A percentile compares a stretch with the other conserved stretches of the same genome.
Conservation (phyloP, 2,888 invertebrate genomes). For the Drosophila ezoana region DNA sequence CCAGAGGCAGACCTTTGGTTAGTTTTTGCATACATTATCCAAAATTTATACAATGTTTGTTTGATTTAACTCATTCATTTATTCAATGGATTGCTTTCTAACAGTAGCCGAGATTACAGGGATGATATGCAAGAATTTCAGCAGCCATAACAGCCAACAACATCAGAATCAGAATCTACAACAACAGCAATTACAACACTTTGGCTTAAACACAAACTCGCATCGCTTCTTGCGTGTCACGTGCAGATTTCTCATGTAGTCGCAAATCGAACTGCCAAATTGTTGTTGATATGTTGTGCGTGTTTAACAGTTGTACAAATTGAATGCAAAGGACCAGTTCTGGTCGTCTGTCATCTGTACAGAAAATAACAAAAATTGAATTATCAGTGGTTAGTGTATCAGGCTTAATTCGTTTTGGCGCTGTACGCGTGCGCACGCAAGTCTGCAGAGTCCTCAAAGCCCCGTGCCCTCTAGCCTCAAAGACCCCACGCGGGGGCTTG, state of each 20-base stretch:
- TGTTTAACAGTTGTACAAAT: constrained; percentile 75
- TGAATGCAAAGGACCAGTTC: constrained; percentile 50
- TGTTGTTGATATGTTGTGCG: constrained; percentile 67
- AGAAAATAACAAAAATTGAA: constrained; percentile 74
- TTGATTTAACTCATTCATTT: constrained; percentile 46
- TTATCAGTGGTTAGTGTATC: constrained; percentile 81
- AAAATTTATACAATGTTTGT: constrained; percentile 55
- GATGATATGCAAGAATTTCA: constrained; percentile 67
- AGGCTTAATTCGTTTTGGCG: constrained; percentile 84
- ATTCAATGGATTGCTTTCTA: constrained; percentile 49
- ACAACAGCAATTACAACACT: constrained; percentile 58
- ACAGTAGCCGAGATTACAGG: constrained; percentile 75
- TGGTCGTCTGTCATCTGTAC: constrained; percentile 11
- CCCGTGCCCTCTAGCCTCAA: not conserved
- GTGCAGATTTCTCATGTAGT: constrained; percentile 69
- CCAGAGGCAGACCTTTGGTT: constrained; percentile 30
- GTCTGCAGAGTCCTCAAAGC: constrained; percentile 25
- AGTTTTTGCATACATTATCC: constrained; percentile 66
- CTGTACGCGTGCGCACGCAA: constrained; percentile 84
- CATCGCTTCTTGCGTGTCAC: constrained; percentile 66
- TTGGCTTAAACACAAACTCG: constrained; percentile 57
- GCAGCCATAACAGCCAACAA: constrained; percentile 6
- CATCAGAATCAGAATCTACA: constrained; percentile 8
- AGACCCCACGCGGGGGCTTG: constrained; percentile 66
- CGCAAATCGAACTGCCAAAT: constrained; percentile 81